Percentiles rank a stretch among this genome's conserved stretches.
phyloP scores from a whole-genome alignment of 2,888 invertebrate species.

The Drosophila parthenogenetica region DNA sequence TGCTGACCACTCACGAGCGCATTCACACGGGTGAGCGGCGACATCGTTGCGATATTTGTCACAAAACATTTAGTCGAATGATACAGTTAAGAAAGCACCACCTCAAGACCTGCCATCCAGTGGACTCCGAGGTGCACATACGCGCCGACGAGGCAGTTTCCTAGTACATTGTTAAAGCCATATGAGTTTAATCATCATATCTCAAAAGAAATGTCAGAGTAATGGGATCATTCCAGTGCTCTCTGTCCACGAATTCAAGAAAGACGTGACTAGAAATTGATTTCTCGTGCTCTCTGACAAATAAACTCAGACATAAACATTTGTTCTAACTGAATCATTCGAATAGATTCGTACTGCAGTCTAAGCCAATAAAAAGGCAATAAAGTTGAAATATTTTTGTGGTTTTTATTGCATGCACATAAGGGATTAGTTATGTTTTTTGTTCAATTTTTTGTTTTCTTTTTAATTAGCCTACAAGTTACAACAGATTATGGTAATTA shows the following conservation, averaged over 20 bases:
- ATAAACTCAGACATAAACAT: background rate
- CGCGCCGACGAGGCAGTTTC: background rate
- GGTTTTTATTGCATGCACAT: constrained; percentile 82
- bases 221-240: background rate
- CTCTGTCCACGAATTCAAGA: background rate
- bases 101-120: constrained; percentile 20
- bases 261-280: background rate
- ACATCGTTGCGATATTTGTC: constrained; percentile 74
- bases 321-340: background rate
- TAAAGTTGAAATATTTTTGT: constrained; percentile 3
- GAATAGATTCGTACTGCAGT: background rate
- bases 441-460: constrained; percentile 44
- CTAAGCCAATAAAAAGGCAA: constrained; percentile 4
- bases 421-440: constrained; percentile 70
- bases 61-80: constrained; percentile 70
- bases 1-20: constrained; percentile 85
- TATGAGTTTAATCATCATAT: background rate
- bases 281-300: background rate
- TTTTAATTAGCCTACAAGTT: constrained; percentile 64
- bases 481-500: constrained; percentile 71
- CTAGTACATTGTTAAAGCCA: background rate
- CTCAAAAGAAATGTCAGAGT: background rate
- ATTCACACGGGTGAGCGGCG: constrained; percentile 81
- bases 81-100: constrained; percentile 50
- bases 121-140: background rate